Conservation (phyloP, 2,797 vertebrate species). For the Otus scops region DNA sequence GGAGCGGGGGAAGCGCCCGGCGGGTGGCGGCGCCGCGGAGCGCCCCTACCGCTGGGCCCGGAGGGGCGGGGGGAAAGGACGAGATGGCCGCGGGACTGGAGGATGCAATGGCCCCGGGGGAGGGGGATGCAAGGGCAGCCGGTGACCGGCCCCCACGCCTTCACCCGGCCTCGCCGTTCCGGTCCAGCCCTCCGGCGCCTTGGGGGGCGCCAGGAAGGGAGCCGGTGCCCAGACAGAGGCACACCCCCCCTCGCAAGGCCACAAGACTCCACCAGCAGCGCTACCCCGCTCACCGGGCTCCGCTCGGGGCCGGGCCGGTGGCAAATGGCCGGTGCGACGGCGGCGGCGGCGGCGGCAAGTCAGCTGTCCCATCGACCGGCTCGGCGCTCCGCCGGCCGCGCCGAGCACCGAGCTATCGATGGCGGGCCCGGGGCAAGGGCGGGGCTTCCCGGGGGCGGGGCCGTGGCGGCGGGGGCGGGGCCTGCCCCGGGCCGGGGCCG, state of each 20-base stretch:
- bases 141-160: neutral
- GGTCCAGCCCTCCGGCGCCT: neutral
- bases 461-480: no score
- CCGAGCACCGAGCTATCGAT: neutral
- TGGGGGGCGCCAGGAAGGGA: neutral
- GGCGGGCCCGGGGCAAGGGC: neutral
- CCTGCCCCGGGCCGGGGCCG: neutral
- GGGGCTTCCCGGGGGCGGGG: rapidly evolving
- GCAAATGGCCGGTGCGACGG: neutral
- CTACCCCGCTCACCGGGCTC: neutral
- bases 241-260: rapidly evolving
- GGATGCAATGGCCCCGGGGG: neutral
- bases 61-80: rapidly evolving
- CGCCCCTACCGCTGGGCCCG: neutral
- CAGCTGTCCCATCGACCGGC: neutral
- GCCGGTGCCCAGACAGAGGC: no score
- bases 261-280: rapidly evolving
- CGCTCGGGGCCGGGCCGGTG: neutral
- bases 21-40: neutral
- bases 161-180: neutral
- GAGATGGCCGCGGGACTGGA: no score
- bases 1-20: no score
- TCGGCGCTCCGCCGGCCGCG: neutral
- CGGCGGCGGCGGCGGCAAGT: neutral
- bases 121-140: neutral